Base-by-base conservation (phyloP, 1,140 invertebrate species). In the Bombyx mandarina region DNA sequence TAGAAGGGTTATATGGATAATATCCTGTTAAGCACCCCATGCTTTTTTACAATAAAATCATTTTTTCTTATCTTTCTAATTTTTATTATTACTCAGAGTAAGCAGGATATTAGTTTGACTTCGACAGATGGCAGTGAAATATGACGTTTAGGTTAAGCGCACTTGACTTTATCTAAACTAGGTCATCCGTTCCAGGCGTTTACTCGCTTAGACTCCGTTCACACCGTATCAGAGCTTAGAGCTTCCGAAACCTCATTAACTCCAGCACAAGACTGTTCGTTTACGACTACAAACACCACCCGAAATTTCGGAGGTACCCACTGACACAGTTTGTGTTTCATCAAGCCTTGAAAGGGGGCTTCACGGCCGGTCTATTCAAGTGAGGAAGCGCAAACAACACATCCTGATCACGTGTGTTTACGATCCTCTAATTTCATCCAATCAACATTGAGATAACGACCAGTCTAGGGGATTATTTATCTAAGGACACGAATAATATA, bases 311-410 rank as follows among this genome's bases (percentile, higher is more conserved):
- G 72, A 66, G 66, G 61, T 65, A 66, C 68, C 71, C 60, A 69
- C 62, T 76, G 77, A 74, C 78, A 81, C 64, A 85, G 82, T 85
- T 85, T 85, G 74, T 77, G 69, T 85, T 82, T 74, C 82, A 82
- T 85, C 78, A 75, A 73, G 67, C 64, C 53, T 60, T 77, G 72
- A 77, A 78, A 75, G 65, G 67, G 67, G 26, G 50, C 52, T 57
- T 61, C 59, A 59, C 57, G 64, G 55, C 56, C 52, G 62, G 56
- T 18, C 71, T 67, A 75, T 75, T 77, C 75, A 73, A 73, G 69
- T 62, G 61, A 62, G 69, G 63, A 67, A 61, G 63, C 60, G 8
- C 67, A 77, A 75, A 79, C 71, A 73, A 65, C 62, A 62, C 50
- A 48, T 56, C 43, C 54, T 63, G 67, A 65, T 64, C 62, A 65